These are phyloP conservation scores for Petrocephalus sullivani DNA, from an alignment of 2,797 vertebrate genomes.

Conservation along the genomic window DNA sequence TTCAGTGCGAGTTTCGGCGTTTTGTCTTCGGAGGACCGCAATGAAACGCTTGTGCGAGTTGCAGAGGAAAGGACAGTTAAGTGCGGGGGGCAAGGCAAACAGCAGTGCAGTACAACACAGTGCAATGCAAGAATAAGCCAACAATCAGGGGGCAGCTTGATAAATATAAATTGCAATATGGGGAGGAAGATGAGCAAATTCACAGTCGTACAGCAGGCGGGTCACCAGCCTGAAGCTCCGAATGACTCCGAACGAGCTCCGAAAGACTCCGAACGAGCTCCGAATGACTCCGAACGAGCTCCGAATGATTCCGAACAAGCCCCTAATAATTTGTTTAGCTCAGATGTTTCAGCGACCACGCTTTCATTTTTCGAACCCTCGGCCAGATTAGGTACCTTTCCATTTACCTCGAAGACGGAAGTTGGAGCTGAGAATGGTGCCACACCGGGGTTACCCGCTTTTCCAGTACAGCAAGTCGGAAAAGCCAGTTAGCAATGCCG, in stretches of 20 bases:
- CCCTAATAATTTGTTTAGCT: not conserved
- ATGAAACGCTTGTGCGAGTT: not conserved
- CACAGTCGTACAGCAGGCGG: not conserved
- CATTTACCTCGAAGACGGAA: no score
- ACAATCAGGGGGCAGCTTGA: no score
- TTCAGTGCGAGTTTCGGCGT: not conserved
- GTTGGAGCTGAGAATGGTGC: no score
- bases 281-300: not conserved
- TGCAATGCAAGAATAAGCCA: no score
- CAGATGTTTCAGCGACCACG: not conserved
- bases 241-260: not conserved
- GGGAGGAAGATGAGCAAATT: not conserved
- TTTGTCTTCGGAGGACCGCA: not conserved
- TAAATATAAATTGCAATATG: not conserved
- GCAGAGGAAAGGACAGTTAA: not conserved
- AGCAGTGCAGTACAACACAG: not conserved
- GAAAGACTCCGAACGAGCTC: not conserved
- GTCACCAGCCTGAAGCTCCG: not conserved
- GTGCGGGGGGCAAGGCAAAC: not conserved
- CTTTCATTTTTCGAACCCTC: not conserved
- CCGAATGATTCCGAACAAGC: not conserved
- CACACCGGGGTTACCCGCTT: no score
- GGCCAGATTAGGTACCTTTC: not conserved
- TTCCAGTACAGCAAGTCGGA: no score
- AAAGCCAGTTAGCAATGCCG: no score